Evolutionary conservation across 2,797 vertebrate species (phyloP), one percentile per base, ranked within the genome.

Genomic region (Scleropages formosus): DNA sequence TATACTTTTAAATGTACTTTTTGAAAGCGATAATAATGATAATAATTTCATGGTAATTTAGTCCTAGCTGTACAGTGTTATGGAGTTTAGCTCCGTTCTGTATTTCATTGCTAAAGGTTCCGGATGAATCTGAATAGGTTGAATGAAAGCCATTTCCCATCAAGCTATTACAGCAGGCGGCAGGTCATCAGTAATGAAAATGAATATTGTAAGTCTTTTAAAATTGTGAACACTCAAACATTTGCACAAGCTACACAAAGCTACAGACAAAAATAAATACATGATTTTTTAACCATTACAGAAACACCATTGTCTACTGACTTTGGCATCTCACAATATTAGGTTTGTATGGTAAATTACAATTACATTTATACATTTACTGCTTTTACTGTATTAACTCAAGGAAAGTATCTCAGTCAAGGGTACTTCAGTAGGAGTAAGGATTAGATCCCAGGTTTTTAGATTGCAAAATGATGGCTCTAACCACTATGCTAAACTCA

Each of bases 361-460:
- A 24, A 13, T 69, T 12, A n/a, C n/a, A 24, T 49, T 15, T 69
- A 69, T 49, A 20, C n/a, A 69, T 69, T 51, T n/a, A n/a, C n/a
- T n/a, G n/a, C n/a, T n/a, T n/a, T n/a, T n/a, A n/a, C n/a, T n/a
- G n/a, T n/a, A n/a, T n/a, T n/a, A n/a, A n/a, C n/a, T 39, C 31
- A 39, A 2, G 6, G 31, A 39, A 39, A 39, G 31, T 39, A 39
- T 6, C 31, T 39, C 39, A 31, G 6, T 39, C 39, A 39, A 39
- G 31, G 31, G n/a, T n/a, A n/a, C n/a, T n/a, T n/a, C n/a, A n/a
- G n/a, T n/a, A n/a, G n/a, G n/a, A n/a, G 6, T 6, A 39, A 31
- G 31, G 31, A 39, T 39, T 39, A 39, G 39, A 39, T 39, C 2
- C 31, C 6, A 39, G 31, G 31, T 39, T 6, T 31, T 39, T 39